phyloP scores from a whole-genome alignment of 2,797 vertebrate genomes.

The Scolopax bukidnonensis region DNA sequence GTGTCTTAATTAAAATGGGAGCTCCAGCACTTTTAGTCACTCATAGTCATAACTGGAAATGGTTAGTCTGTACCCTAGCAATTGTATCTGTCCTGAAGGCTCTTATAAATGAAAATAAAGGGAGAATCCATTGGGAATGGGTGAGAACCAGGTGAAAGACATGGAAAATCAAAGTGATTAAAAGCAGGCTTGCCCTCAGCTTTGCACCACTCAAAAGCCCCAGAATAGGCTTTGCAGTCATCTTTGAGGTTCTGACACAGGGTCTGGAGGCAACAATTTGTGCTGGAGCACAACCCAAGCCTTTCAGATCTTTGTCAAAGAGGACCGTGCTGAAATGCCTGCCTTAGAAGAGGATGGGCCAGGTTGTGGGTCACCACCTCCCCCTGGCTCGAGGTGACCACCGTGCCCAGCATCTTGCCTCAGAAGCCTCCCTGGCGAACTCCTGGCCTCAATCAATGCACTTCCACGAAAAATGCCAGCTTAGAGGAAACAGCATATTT shows the following conservation, averaged over 20 bases:
- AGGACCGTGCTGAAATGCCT: not conserved
- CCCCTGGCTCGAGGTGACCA: not conserved
- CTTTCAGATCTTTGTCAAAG: not conserved
- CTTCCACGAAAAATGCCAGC: not conserved
- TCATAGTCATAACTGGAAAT: not conserved
- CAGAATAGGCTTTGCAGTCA: not conserved
- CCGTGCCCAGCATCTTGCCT: fast-evolving
- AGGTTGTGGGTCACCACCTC: not conserved
- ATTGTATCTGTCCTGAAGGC: not conserved
- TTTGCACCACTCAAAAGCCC: not conserved
- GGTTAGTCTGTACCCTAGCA: not conserved
- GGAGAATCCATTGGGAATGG: not conserved
- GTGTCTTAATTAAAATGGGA: constrained; percentile 41
- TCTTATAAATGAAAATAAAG: not conserved
- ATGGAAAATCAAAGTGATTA: not conserved
- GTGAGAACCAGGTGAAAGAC: not conserved
- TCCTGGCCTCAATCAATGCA: not conserved
- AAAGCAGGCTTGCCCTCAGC: not conserved
- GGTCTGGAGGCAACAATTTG: fast-evolving
- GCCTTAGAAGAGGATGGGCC: not conserved
- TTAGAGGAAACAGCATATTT: constrained; percentile 14
- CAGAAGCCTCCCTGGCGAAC: not conserved
- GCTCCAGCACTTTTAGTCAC: not conserved
- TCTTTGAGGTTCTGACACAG: not conserved
- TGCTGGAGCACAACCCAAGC: not conserved